phyloP scores from a whole-genome alignment of 1,140 invertebrate genomes.

The Drosophila teissieri region DNA sequence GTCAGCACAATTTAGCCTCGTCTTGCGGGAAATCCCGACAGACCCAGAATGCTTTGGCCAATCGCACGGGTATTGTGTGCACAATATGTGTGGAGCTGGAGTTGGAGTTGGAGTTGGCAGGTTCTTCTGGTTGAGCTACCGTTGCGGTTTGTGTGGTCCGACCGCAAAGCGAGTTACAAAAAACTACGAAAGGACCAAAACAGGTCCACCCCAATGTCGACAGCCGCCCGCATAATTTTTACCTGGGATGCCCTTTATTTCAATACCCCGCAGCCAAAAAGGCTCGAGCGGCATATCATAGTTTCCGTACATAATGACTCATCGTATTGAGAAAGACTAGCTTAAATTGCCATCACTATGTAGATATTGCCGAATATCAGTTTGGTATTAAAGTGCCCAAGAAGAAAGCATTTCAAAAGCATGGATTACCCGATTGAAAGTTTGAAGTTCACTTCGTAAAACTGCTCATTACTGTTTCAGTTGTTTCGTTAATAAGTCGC shows the following conservation, averaged over 20 bases:
- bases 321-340: not conserved
- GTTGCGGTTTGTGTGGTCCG: conserved; percentile 48
- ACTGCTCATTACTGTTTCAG: not conserved
- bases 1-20: conserved; percentile 6
- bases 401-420: too few species aligned
- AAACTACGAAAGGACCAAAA: conserved; percentile 15
- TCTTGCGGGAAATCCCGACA: not conserved
- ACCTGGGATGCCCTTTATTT: conserved; percentile 10
- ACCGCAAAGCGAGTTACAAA: conserved; percentile 52
- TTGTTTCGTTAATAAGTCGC: not conserved
- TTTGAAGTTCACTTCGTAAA: too few species aligned
- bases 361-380: too few species aligned
- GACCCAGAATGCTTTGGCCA: conserved; percentile 10
- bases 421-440: too few species aligned
- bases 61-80: conserved; percentile 1
- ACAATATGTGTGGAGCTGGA: conserved; percentile 9
- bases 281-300: not conserved
- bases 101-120: conserved; percentile 33
- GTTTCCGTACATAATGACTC: not conserved
- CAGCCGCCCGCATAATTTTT: conserved; percentile 49
- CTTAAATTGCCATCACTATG: too few species aligned
- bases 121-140: conserved; percentile 54
- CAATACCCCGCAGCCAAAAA: conserved; percentile 3
- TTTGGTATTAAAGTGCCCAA: too few species aligned
- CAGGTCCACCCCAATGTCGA: conserved; percentile 29